Evolutionary conservation across 2,797 vertebrate species (phyloP).

Genomic region (Tiaroga cobitis): DNA sequence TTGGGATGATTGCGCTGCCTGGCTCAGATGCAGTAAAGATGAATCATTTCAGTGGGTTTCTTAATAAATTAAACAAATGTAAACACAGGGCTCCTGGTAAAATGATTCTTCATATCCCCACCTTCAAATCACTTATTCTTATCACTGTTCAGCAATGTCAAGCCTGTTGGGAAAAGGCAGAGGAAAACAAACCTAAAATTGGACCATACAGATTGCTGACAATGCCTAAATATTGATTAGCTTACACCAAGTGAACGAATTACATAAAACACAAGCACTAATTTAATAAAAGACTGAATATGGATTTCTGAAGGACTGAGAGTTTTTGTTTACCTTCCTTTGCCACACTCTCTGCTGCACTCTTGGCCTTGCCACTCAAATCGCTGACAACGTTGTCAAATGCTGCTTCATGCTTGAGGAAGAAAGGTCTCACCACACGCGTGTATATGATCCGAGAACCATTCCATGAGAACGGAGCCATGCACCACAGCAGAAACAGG

Average conservation of each 20-base stretch:
- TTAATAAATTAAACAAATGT: not conserved
- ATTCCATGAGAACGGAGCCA: conserved; percentile 91
- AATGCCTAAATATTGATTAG: not conserved
- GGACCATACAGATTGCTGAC: not conserved
- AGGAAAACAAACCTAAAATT: conserved; percentile 8
- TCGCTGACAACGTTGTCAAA: conserved; percentile 83
- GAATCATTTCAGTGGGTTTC: not conserved
- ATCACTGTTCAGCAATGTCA: conserved; percentile 68
- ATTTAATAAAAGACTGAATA: not conserved
- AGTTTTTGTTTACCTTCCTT: conserved; percentile 79
- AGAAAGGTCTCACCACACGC: conserved; percentile 84
- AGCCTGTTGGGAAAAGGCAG: conserved; percentile 66
- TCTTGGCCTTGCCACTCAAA: conserved; percentile 80
- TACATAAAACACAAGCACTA: not conserved
- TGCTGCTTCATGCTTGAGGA: conserved; percentile 84
- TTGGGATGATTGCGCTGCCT: not conserved
- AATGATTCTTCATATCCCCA: conserved; percentile 15
- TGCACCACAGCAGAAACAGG: conserved; percentile 95
- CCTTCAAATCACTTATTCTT: conserved; percentile 72
- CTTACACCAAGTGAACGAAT: not conserved
- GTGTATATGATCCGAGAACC: conserved; percentile 88
- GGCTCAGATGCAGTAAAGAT: conserved; percentile 39
- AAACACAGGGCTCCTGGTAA: conserved; percentile 33
- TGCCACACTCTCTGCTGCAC: conserved; percentile 74
- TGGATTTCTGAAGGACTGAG: not conserved